A percentile compares a stretch with the other conserved stretches of the same genome.
These are phyloP conservation scores for Caenorhabditis sulstoni DNA, from an alignment of 2,888 invertebrate species.

Conservation along the genomic window DNA sequence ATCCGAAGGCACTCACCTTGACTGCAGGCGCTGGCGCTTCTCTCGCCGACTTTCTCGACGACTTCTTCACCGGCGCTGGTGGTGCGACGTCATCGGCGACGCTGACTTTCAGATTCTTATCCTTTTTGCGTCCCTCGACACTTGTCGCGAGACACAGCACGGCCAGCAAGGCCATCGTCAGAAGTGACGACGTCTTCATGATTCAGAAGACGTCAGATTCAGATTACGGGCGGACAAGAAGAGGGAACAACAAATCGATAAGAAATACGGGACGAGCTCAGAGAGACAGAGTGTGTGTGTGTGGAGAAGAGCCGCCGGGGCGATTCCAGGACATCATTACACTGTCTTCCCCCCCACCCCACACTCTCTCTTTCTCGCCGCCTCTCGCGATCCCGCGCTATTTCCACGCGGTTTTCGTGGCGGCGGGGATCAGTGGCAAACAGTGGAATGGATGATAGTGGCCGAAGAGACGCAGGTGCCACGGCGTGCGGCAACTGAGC, in stretches of 20 bases:
- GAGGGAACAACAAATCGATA: conserved; percentile 11
- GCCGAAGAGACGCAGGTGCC: too few relatives aligned
- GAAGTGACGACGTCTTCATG: conserved; percentile 29
- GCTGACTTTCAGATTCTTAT: conserved; percentile 59
- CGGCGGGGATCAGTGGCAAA: conserved; percentile 22
- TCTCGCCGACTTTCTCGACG: conserved; percentile 32
- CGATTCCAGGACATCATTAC: conserved; percentile 59
- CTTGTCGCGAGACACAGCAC: conserved; percentile 10
- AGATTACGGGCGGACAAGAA: not conserved
- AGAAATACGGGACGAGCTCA: too few relatives aligned
- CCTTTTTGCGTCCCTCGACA: conserved; percentile 54
- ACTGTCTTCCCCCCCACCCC: conserved; percentile 20
- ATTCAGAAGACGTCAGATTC: not conserved
- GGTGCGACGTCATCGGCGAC: conserved; percentile 53
- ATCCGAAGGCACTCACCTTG: conserved; percentile 20
- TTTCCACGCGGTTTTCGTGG: too few relatives aligned
- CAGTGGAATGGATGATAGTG: too few relatives aligned
- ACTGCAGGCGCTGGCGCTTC: conserved; percentile 38
- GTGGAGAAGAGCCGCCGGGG: conserved; percentile 26
- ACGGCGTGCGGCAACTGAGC: too few relatives aligned
- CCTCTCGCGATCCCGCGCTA: conserved; percentile 42
- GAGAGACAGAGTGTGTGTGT: conserved; percentile 22
- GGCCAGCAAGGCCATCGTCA: conserved; percentile 31
- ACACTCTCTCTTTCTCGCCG: conserved; percentile 18
- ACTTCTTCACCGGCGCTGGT: conserved; percentile 31